phyloP scores from a whole-genome alignment of 2,888 invertebrate species.

The Alentia gelatinosa region DNA sequence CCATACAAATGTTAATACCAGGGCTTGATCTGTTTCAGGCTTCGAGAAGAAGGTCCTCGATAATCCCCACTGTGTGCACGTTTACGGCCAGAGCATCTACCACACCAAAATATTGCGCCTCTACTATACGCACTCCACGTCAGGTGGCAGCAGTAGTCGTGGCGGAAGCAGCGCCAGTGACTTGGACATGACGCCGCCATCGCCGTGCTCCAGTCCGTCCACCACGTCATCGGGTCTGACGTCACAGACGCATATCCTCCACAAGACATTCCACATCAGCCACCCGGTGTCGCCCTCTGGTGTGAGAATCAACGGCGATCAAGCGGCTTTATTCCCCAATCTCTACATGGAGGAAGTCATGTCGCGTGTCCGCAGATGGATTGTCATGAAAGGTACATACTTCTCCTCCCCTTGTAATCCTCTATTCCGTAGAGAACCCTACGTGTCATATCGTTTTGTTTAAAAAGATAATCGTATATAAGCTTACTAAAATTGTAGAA shows the following conservation, averaged over 20 bases:
- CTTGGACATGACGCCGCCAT: constrained; percentile 34
- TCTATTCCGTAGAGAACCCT: no score
- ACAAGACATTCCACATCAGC: constrained; percentile 49
- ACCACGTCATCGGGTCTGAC: background rate
- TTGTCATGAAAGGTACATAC: constrained; percentile 50
- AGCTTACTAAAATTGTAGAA: no score
- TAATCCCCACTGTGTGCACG: constrained; percentile 49
- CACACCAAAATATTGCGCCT: constrained; percentile 44
- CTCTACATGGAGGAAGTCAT: constrained; percentile 39
- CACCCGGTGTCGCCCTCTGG: constrained; percentile 21
- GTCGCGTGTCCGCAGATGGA: constrained; percentile 23
- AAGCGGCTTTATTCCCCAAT: constrained; percentile 24
- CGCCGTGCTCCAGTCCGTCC: constrained; percentile 43
- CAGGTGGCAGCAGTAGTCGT: background rate
- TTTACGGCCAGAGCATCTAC: constrained; percentile 30
- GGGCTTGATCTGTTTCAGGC: no score
- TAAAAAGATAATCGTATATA: no score
- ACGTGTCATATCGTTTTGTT: no score
- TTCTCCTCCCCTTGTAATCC: no score
- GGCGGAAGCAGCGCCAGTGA: constrained; percentile 29
- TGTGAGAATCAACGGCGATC: constrained; percentile 37
- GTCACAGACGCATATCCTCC: constrained; percentile 24
- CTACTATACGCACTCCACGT: background rate
- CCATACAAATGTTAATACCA: no score
- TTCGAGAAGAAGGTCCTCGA: constrained; percentile 46